A percentile compares a stretch with the other conserved stretches of the same genome.
These are phyloP conservation scores for Melanotaenia trifasciata DNA, from an alignment of 2,797 vertebrate species.

Conservation along the genomic window DNA sequence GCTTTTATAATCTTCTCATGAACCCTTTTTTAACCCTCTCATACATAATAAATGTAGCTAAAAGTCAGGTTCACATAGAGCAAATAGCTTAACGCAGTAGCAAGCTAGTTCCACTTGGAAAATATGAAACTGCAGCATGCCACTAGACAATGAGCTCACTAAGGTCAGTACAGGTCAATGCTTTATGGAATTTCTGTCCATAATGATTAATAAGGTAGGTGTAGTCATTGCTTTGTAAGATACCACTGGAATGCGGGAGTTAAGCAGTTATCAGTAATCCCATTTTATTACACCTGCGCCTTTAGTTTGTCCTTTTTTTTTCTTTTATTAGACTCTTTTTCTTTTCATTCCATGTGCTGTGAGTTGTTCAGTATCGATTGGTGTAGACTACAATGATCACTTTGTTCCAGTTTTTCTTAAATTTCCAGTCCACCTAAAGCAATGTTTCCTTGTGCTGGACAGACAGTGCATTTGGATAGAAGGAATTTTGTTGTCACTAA, in stretches of 20 bases:
- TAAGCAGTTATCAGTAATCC: conserved; percentile 60
- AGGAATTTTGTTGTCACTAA: conserved; percentile 52
- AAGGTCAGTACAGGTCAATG: conserved; percentile 62
- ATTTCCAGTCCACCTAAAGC: conserved; percentile 5
- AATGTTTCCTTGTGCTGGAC: conserved; percentile 3
- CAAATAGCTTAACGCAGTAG: conserved; percentile 53
- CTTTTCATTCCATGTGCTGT: conserved; percentile 42
- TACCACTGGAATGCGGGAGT: conserved; percentile 62
- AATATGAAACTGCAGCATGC: conserved; percentile 50
- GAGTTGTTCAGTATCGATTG: conserved; percentile 60
- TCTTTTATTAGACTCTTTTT: conserved; percentile 28
- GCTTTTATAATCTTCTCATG: conserved; percentile 78
- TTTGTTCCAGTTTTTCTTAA: conserved; percentile 49
- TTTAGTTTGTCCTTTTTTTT: conserved; percentile 31
- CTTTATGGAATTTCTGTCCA: conserved; percentile 74
- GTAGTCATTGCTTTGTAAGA: conserved; percentile 62
- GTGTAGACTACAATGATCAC: conserved; percentile 47
- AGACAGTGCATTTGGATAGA: conserved; percentile 22
- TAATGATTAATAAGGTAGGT: conserved; percentile 78
- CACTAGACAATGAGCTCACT: conserved; percentile 68
- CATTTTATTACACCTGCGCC: conserved; percentile 45
- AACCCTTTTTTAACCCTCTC: conserved; percentile 72
- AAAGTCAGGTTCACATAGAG: conserved; percentile 63
- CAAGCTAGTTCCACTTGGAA: conserved; percentile 29
- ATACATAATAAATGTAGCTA: conserved; percentile 78